A percentile compares a stretch with the other conserved stretches of the same genome.
Evolutionary conservation across 2,797 vertebrate genomes (phyloP).

Genomic region (Sebastes glaucus): DNA sequence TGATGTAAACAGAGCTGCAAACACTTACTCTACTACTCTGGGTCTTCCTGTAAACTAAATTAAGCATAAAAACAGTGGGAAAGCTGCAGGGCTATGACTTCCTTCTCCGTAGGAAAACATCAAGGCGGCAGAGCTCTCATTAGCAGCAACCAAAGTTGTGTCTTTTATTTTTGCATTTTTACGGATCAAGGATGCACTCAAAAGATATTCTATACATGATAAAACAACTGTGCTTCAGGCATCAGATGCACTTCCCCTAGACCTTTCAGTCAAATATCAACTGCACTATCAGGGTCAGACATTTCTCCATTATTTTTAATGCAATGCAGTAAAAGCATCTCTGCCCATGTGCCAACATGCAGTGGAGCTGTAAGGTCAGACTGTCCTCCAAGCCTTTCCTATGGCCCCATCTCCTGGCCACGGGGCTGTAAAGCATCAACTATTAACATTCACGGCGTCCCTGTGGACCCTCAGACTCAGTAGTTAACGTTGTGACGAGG

Average conservation of each 20-base stretch:
- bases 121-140: background rate
- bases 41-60: conserved; percentile 30
- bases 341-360: background rate
- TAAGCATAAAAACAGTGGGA: conserved; percentile 24
- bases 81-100: background rate
- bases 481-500: conserved; percentile 48
- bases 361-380: conserved; percentile 55
- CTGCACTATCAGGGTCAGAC: background rate
- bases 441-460: conserved; percentile 40
- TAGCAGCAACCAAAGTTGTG: background rate
- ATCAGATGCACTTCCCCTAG: background rate
- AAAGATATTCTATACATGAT: background rate
- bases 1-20: conserved; percentile 42
- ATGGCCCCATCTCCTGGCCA: conserved; percentile 82
- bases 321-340: conserved; percentile 8
- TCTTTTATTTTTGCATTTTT: background rate
- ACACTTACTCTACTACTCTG: background rate
- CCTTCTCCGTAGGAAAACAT: conserved; percentile 7
- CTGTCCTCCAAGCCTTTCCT: conserved; percentile 71
- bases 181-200: background rate
- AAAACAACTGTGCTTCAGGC: background rate
- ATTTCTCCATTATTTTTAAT: conserved; percentile 23
- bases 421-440: conserved; percentile 43
- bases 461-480: conserved; percentile 30
- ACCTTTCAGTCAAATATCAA: conserved; percentile 14